A percentile compares a stretch with the other conserved stretches of the same genome.
These are phyloP conservation scores for Telenomus remus DNA, from an alignment of 1,140 invertebrate species.

Conservation along the genomic window DNA sequence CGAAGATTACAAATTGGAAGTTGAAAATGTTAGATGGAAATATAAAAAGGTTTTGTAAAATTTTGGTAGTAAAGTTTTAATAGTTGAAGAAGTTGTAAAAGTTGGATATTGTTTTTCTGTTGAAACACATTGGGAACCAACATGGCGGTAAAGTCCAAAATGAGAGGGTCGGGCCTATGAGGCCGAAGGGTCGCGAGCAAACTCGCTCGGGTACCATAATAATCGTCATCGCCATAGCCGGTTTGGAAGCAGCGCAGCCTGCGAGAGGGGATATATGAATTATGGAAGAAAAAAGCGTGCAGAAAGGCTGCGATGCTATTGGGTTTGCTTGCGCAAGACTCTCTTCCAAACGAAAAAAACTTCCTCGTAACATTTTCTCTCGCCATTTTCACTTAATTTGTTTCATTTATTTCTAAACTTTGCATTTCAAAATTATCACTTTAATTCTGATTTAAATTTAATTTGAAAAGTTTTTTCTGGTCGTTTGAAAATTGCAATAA, in stretches of 20 bases:
- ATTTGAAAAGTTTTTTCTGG: too few relatives aligned
- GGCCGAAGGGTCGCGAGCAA: conserved; percentile 55
- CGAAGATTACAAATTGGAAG: too few relatives aligned
- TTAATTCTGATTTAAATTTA: too few relatives aligned
- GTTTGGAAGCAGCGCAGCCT: conserved; percentile 35
- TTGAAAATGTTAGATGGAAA: too few relatives aligned
- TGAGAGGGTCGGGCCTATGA: conserved; percentile 55
- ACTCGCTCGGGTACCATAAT: conserved; percentile 56
- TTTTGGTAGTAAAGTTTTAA: not conserved
- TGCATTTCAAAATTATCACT: too few relatives aligned
- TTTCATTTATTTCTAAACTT: too few relatives aligned
- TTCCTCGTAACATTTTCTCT: too few relatives aligned
- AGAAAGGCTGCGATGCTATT: conserved; percentile 27
- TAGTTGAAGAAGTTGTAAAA: not conserved
- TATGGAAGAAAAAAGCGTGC: conserved; percentile 28
- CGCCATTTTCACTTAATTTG: too few relatives aligned
- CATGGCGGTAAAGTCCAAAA: conserved; percentile 47
- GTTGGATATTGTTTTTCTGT: not conserved
- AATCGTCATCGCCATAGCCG: conserved; percentile 57
- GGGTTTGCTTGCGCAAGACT: conserved; percentile 26
- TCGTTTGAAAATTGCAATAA: not conserved
- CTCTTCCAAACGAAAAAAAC: conserved; percentile 18
- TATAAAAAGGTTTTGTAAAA: too few relatives aligned
- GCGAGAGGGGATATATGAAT: conserved; percentile 30
- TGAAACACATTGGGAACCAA: conserved; percentile 33